Percentiles rank a stretch among this genome's conserved stretches.
Evolutionary conservation across 2,797 vertebrate genomes (phyloP).

Genomic region (Hylomyscus alleni): DNA sequence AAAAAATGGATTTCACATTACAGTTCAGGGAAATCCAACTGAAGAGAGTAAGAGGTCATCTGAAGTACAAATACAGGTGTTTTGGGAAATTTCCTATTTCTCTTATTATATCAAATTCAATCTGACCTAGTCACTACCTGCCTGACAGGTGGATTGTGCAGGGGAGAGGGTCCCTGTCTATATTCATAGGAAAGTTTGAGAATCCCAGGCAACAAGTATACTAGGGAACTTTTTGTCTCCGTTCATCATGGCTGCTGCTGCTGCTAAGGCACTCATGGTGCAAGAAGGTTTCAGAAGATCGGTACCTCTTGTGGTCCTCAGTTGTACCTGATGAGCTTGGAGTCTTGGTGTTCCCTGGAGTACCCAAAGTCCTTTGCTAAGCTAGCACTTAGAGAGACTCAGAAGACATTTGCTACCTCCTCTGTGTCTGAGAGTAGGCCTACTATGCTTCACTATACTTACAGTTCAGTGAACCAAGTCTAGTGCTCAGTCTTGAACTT

Average conservation of each 20-base stretch:
- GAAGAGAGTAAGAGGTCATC: conserved; percentile 33
- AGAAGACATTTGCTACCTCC: not conserved
- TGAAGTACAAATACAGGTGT: not conserved
- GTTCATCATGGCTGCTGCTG: not conserved
- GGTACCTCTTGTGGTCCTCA: not conserved
- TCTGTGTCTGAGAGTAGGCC: not conserved
- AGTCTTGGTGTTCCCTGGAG: not conserved
- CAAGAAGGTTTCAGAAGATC: not conserved
- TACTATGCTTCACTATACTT: not conserved
- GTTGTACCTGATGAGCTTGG: not conserved
- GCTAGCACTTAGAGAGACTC: not conserved
- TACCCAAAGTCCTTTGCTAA: not conserved
- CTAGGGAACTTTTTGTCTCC: not conserved
- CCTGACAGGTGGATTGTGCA: not conserved
- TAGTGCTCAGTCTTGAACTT: too few species aligned
- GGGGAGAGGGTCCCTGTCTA: not conserved
- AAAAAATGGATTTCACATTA: conserved; percentile 66
- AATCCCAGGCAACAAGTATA: not conserved
- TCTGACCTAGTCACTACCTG: not conserved
- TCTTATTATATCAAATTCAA: not conserved
- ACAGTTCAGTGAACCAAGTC: not conserved
- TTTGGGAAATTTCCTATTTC: not conserved
- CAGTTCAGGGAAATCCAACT: conserved; percentile 56
- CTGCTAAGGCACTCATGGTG: not conserved
- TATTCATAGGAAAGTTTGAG: not conserved